Percentiles rank a stretch among this genome's conserved stretches.
These are phyloP conservation scores for Siniperca undulata DNA, from an alignment of 2,797 vertebrate genomes.

Conservation along the genomic window DNA sequence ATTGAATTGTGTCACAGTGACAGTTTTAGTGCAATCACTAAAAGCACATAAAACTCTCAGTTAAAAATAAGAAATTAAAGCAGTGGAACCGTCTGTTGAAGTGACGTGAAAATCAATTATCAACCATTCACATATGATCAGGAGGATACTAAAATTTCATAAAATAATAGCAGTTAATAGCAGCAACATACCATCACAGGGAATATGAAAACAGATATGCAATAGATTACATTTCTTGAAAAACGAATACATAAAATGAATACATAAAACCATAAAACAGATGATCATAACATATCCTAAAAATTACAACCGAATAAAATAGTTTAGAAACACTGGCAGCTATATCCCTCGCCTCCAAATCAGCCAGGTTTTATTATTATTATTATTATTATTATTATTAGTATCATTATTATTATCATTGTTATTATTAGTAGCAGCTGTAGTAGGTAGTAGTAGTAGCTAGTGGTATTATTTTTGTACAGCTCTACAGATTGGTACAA, in stretches of 20 bases:
- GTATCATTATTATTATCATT: not conserved
- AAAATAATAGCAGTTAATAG: too few species aligned
- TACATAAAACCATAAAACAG: not conserved
- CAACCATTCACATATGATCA: not conserved
- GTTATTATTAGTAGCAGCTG: not conserved
- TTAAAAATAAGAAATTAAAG: not conserved
- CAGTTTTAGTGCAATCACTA: not conserved
- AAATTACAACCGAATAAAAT: not conserved
- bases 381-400: too few species aligned
- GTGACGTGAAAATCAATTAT: not conserved
- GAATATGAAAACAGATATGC: not conserved
- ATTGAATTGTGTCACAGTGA: constrained; percentile 1
- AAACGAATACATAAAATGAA: not conserved
- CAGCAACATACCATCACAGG: not conserved
- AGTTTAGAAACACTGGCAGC: not conserved
- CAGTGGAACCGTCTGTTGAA: not conserved
- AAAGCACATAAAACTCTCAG: not conserved
- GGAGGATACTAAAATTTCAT: too few species aligned
- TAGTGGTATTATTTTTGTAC: not conserved
- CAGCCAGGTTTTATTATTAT: too few species aligned
- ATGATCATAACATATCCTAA: not conserved
- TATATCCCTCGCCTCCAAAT: not conserved
- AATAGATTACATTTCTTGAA: not conserved
- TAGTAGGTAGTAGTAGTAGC: not conserved
- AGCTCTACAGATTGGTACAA: not conserved